A percentile compares a stretch with the other conserved stretches of the same genome.
Conservation (phyloP, 1,140 invertebrate genomes). For the Bombyx mori region DNA sequence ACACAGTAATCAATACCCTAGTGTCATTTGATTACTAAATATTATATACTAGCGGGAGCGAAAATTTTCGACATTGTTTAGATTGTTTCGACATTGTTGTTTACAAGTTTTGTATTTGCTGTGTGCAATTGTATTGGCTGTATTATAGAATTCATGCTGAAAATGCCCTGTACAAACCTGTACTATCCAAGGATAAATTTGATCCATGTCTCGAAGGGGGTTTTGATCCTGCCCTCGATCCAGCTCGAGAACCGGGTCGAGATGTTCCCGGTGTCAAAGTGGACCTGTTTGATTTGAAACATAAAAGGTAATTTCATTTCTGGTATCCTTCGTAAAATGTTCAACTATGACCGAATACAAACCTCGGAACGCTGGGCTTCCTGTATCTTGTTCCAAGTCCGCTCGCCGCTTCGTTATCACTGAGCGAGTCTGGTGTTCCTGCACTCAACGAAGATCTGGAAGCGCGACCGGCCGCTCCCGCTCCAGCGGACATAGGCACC, state of each 20-base stretch:
- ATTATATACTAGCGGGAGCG: too few relatives aligned
- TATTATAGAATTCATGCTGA: too few relatives aligned
- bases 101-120: too few relatives aligned
- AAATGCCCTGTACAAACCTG: slow-evolving; percentile 71
- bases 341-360: slow-evolving; percentile 6
- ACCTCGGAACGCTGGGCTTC: slow-evolving; percentile 74
- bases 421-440: slow-evolving; percentile 88
- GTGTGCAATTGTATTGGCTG: too few relatives aligned
- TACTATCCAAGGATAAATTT: slow-evolving; percentile 90
- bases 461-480: slow-evolving; percentile 67
- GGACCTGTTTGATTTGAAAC: slow-evolving; percentile 39
- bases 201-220: slow-evolving; percentile 94
- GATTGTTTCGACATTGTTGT: too few relatives aligned
- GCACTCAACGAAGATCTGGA: slow-evolving; percentile 82
- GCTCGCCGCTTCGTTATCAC: slow-evolving; percentile 86
- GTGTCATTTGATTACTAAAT: too few relatives aligned
- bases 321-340: not conserved
- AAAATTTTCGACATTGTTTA: too few relatives aligned
- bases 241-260: slow-evolving; percentile 83
- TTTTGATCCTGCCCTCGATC: slow-evolving; percentile 87
- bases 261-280: slow-evolving; percentile 79
- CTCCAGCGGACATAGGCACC: slow-evolving; percentile 81
- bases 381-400: slow-evolving; percentile 75
- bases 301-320: too few relatives aligned
- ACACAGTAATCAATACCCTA: too few relatives aligned